Base-by-base conservation (phyloP, 2,113 vertebrate genomes). In the Piaya cayana region DNA sequence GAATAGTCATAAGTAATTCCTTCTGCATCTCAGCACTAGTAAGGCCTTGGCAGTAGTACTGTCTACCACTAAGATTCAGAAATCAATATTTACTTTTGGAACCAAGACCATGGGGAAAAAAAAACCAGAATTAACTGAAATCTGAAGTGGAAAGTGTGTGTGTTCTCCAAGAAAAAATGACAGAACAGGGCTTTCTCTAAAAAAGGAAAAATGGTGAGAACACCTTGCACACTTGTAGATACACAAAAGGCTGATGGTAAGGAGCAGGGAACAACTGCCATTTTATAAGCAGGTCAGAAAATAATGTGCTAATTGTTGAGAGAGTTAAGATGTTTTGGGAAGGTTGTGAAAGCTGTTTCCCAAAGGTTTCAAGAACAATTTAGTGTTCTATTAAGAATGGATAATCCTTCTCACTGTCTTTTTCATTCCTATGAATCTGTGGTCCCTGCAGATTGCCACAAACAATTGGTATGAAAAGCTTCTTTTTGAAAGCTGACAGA, bases 381-480 rank as follows among this genome's bases (percentile, higher is more conserved):
- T 80, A 34, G 78, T 82, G 58, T 82, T 86, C 70, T 90, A 27
- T 82, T 92, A 85, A 82, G 86, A 92, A 17, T 15, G 42, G 43
- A 70, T 81, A 88, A 75, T 91, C 50, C 49, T 94, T 87, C 87
- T 91, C 60, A 34, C 49, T 37, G 53, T 50, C 85, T 76, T 4
- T 1, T 85, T 96, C 27, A 5, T 83, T 84, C 26, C 67, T 56
- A 42, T 72, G 63, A 78, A 47, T 65, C n/a, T 86, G 32, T 55
- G 49, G 53, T 88, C 79, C 82, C 92, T 70, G n/a, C 56, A 88
- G 92, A 78, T 78, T 74, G 76, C 86, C 88, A 10, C 74, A 74
- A 94, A 83, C n/a, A 74, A 63, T 34, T 37, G 47, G 58, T 70
- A 72, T 86, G 53, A 87, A 72, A 76, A 68, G 37, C 37, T 81